Evolutionary conservation across 2,113 vertebrate species (phyloP), one percentile per base, ranked within the genome.

Genomic region (Albula glossodonta): DNA sequence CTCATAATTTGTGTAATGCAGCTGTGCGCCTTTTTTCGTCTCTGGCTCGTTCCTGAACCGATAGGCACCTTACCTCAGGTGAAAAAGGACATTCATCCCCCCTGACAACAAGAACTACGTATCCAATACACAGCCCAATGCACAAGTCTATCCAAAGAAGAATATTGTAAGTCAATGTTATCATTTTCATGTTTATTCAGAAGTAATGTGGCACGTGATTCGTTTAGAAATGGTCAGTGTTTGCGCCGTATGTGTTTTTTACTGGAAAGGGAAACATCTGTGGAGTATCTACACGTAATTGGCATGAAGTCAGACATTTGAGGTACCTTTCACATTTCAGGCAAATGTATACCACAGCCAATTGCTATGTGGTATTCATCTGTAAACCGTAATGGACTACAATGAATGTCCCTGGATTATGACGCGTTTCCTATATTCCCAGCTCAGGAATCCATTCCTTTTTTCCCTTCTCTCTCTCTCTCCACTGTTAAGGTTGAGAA

Each of bases 381-480:
- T 78, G 25, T 56, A 25, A 82, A 57, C 52, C 11, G 11, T 0
- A 81, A 80, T n/a, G 63, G 60, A n/a, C 8, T 25, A 19, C 63
- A 19, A 83, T 77, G 8, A 51, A 77, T 81, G 92, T 86, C 94
- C 91, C 91, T 89, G 89, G 77, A 74, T 90, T 89, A 90, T 96
- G 94, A 95, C 94, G 95, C 81, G 92, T 92, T 95, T 96, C 95
- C 95, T 92, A 74, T 89, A 85, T 84, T 82, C 88, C 82, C 88
- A 88, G 89, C 89, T 89, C 51, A 91, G 88, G 91, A 90, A 90
- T 92, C 87, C 84, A 80, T 41, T 86, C 66, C n/a, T 60, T 79
- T 87, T 78, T 56, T 84, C 81, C 88, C 87, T 87, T 86, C 90
- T 83, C 88, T 41, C 31, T 41, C 31, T 87, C 86, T 90, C 89